Percentiles rank a stretch among this genome's conserved stretches.
These are phyloP conservation scores for Asteroscopus sphinx DNA, from an alignment of 2,888 invertebrate species.

Conservation along the genomic window DNA sequence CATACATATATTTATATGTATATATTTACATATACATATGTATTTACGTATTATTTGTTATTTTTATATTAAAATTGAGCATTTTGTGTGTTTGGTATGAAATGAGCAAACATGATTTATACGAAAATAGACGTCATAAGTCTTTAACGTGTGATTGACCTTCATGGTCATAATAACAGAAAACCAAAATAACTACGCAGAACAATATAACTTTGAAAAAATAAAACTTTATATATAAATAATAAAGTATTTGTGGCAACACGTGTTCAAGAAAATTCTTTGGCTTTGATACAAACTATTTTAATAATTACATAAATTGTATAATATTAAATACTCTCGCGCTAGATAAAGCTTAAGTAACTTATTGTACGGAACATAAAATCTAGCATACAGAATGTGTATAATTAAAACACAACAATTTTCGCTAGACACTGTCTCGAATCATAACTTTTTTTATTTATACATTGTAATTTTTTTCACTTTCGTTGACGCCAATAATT, in stretches of 20 bases:
- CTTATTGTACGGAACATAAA: slow-evolving; percentile 6
- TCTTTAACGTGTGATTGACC: background rate
- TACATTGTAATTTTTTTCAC: too few relatives aligned
- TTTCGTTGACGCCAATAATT: too few relatives aligned
- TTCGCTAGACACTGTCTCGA: slow-evolving; percentile 28
- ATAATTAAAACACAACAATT: slow-evolving; percentile 13
- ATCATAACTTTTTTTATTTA: slow-evolving; percentile 8
- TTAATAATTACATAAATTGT: too few relatives aligned
- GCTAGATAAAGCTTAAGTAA: slow-evolving; percentile 24
- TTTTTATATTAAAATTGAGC: slow-evolving; percentile 46
- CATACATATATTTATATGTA: too few relatives aligned
- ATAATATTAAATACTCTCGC: background rate
- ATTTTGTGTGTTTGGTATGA: slow-evolving; percentile 23
- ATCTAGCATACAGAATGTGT: slow-evolving; percentile 16
- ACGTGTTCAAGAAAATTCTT: slow-evolving; percentile 18
- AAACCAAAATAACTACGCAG: slow-evolving; percentile 8
- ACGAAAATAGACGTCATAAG: background rate
- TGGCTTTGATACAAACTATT: slow-evolving; percentile 29
- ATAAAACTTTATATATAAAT: background rate
- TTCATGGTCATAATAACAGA: background rate
- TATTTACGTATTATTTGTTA: background rate
- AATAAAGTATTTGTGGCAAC: background rate
- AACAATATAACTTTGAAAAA: background rate
- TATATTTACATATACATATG: too few relatives aligned
- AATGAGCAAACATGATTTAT: background rate